These are phyloP conservation scores for Acleris holmiana DNA, from an alignment of 2,888 invertebrate species.

Conservation along the genomic window DNA sequence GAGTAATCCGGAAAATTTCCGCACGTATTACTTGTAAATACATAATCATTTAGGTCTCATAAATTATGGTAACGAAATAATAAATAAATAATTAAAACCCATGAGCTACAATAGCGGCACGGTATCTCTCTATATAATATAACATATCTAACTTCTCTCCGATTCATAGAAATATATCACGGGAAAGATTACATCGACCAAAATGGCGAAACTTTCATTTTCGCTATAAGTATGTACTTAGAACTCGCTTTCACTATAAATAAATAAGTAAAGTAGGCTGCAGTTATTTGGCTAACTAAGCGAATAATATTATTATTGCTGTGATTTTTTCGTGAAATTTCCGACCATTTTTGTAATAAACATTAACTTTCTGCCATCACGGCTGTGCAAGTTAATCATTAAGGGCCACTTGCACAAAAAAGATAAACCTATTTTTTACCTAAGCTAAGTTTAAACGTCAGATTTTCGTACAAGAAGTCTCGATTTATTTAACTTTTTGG, in stretches of 20 bases:
- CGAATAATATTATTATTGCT: slow-evolving; percentile 1
- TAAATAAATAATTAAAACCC: slow-evolving; percentile 16
- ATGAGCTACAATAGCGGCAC: slow-evolving; percentile 12
- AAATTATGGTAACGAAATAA: slow-evolving; percentile 29
- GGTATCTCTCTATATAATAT: background rate
- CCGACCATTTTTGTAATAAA: background rate
- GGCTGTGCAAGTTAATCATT: too few species aligned
- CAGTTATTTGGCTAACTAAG: too few species aligned
- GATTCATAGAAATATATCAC: too few species aligned
- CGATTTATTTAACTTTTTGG: too few species aligned
- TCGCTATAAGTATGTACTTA: too few species aligned
- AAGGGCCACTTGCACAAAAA: too few species aligned
- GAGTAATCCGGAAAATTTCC: background rate
- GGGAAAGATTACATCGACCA: too few species aligned
- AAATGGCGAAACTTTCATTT: too few species aligned
- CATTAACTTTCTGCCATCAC: background rate
- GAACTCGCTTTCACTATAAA: background rate
- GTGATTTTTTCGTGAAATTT: background rate
- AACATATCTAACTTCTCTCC: too few species aligned
- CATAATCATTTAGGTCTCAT: slow-evolving; percentile 29
- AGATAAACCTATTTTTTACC: too few species aligned
- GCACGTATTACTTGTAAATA: slow-evolving; percentile 24
- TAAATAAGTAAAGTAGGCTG: background rate
- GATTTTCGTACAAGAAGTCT: too few species aligned
- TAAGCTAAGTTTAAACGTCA: too few species aligned